Evolutionary conservation across 2,113 vertebrate genomes (phyloP), one percentile per base, ranked within the genome.

Genomic region (Mionectes macconnelli): DNA sequence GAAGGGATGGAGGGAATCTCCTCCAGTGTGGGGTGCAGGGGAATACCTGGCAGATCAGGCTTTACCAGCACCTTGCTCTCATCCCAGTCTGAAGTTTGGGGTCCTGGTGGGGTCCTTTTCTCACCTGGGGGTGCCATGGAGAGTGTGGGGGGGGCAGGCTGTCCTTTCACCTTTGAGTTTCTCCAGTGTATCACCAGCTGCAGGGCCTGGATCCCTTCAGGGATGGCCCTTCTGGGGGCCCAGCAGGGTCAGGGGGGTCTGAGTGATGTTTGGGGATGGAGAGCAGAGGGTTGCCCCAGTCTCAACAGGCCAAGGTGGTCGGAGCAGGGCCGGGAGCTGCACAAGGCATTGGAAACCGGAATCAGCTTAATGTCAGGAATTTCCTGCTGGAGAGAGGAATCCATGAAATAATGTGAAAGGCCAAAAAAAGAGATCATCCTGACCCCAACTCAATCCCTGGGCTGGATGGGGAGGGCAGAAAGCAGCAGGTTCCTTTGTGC

Each of bases 341-440:
- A 42, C 27, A 9, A 72, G 82, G 63, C 45, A 0, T 57, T 8
- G 84, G 81, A 84, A 96, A 53, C 84, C 18, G 44, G 94, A 93
- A 91, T 67, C 60, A 28, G 47, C 80, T 89, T 42, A 45, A 92
- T 35, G 84, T 81, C 84, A 89, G 95, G 96, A 94, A 97, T 95
- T 96, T 95, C 95, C 96, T 97, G 95, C 86, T 0, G 33, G 52
- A 31, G 62, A 76, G 88, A 85, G 53, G 94, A 96, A 94, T 96
- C 91, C 44, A 3, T 56, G 74, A 84, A 93, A 92, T 87, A 84
- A 55, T 5, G 1, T 81, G 67, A 79, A 85, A 87, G 40, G 82
- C 57, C 49, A 84, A 53, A 57, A 47, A n/a, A 49, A 39, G 72
- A 50, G 55, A 47, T 57, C 52, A 11, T 84, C 68, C 66, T 79